A percentile compares a stretch with the other conserved stretches of the same genome.
Conservation (phyloP, 2,797 vertebrate genomes). For the Trematocara caparti region DNA sequence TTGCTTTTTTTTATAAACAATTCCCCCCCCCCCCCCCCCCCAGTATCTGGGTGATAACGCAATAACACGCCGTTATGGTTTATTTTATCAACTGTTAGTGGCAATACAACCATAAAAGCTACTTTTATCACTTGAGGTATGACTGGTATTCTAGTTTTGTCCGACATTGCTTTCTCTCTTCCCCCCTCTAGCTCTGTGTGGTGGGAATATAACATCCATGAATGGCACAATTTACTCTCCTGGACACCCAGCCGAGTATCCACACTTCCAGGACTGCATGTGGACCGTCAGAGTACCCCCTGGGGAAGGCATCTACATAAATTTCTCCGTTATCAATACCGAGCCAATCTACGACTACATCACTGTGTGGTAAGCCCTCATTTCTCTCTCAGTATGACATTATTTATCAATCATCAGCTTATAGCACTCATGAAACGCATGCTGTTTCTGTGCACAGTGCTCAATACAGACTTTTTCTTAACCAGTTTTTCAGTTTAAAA, state of each 20-base stretch:
- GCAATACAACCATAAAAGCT: constrained; percentile 13
- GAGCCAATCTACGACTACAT: constrained; percentile 98
- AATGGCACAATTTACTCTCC: constrained; percentile 97
- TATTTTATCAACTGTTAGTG: constrained; percentile 44
- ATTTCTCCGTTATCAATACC: constrained; percentile 95
- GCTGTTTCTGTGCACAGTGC: background rate
- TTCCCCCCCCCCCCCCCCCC: background rate
- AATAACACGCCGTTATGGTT: constrained; percentile 38
- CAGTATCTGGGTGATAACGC: constrained; percentile 16
- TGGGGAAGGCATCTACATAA: constrained; percentile 93
- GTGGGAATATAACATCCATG: constrained; percentile 94
- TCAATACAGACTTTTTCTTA: background rate
- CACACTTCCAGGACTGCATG: constrained; percentile 95
- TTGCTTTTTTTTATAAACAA: too few species aligned
- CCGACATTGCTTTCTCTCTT: constrained; percentile 6
- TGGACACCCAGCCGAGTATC: constrained; percentile 95
- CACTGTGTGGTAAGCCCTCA: constrained; percentile 88
- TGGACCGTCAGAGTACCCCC: constrained; percentile 93
- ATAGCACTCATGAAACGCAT: background rate
- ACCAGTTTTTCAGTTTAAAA: background rate
- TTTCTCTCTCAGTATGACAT: background rate
- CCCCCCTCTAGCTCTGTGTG: constrained; percentile 85
- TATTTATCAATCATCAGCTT: background rate
- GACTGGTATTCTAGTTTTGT: constrained; percentile 32
- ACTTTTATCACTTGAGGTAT: constrained; percentile 36